Evolutionary conservation across 2,888 invertebrate species (phyloP).

Genomic region (Ophion costatus): DNA sequence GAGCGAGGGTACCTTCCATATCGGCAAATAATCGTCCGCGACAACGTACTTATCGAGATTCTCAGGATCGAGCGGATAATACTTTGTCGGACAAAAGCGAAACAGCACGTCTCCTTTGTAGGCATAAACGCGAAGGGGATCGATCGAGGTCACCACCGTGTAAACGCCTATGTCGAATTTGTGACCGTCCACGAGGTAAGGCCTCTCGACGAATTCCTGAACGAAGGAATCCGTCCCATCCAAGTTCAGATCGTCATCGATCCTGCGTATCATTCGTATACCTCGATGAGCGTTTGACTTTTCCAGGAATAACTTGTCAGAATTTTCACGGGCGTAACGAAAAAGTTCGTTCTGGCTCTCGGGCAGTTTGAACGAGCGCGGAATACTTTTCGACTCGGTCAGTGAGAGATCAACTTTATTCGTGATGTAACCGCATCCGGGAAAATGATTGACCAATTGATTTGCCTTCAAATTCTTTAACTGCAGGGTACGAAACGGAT

Average conservation of each 20-base stretch:
- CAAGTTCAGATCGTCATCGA: slow-evolving; percentile 87
- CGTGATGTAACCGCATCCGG: slow-evolving; percentile 96
- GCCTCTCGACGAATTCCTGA: slow-evolving; percentile 95
- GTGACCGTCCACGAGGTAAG: slow-evolving; percentile 95
- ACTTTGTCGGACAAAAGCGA: slow-evolving; percentile 94
- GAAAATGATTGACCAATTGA: slow-evolving; percentile 96
- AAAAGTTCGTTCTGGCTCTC: slow-evolving; percentile 89
- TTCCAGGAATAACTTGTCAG: slow-evolving; percentile 92
- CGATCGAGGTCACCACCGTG: slow-evolving; percentile 94
- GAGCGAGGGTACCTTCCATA: slow-evolving; percentile 95
- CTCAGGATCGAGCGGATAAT: slow-evolving; percentile 94
- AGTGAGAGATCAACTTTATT: slow-evolving; percentile 96
- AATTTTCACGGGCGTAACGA: slow-evolving; percentile 87
- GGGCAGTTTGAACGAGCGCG: slow-evolving; percentile 95
- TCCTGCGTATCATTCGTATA: slow-evolving; percentile 89
- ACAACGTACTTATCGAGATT: slow-evolving; percentile 96
- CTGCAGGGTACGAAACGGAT: slow-evolving; percentile 89
- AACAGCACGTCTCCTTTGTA: slow-evolving; percentile 95
- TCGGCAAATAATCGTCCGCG: slow-evolving; percentile 96
- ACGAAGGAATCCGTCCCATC: slow-evolving; percentile 91
- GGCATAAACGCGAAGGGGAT: slow-evolving; percentile 95
- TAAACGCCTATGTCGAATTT: slow-evolving; percentile 99
- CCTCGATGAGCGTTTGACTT: slow-evolving; percentile 97
- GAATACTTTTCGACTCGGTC: slow-evolving; percentile 91
- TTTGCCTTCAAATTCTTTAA: slow-evolving; percentile 87